Percentiles rank a stretch among this genome's conserved stretches.
phyloP scores from a whole-genome alignment of 1,140 invertebrate genomes.

The Ditylenchus dipsaci region DNA sequence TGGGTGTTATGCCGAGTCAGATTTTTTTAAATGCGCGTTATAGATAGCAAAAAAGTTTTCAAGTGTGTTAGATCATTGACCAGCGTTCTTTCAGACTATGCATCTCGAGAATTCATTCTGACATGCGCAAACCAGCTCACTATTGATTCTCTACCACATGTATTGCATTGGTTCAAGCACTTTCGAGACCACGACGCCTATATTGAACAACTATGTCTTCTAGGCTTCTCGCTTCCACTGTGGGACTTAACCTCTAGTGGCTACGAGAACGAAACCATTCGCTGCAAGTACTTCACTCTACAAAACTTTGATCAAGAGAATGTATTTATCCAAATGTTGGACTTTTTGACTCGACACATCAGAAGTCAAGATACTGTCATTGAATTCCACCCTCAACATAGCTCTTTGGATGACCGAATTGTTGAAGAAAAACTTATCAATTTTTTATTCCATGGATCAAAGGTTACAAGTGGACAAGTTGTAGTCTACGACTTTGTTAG shows the following conservation, averaged over 20 bases:
- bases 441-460: background rate
- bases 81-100: background rate
- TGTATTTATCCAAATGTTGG: background rate
- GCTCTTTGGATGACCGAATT: background rate
- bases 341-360: background rate
- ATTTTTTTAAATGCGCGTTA: background rate
- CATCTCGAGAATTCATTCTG: background rate
- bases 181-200: background rate
- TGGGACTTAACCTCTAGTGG: background rate
- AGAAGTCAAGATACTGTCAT: background rate
- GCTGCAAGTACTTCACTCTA: background rate
- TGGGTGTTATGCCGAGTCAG: background rate
- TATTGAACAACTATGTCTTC: background rate
- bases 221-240: background rate
- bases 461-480: background rate
- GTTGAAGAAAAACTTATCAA: background rate
- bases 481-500: background rate
- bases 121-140: background rate
- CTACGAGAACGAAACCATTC: background rate
- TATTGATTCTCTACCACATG: background rate
- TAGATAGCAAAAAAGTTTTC: too few relatives aligned
- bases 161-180: background rate
- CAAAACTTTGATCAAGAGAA: background rate
- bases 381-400: background rate
- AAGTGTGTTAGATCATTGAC: too few relatives aligned